phyloP scores from a whole-genome alignment of 2,888 invertebrate species.

The Schizaphis graminum region DNA sequence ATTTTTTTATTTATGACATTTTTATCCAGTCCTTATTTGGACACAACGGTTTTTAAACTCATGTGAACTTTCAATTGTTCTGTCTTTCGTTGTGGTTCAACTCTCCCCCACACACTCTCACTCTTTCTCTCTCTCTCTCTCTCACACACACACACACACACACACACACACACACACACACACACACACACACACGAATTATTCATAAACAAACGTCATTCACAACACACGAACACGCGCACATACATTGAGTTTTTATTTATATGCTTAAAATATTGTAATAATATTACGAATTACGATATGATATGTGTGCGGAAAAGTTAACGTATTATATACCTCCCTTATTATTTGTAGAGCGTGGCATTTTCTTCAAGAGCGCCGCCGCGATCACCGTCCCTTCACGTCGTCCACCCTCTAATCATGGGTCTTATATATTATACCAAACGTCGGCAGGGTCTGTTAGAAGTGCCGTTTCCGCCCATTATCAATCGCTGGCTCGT shows the following conservation, averaged over 20 bases:
- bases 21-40: background rate
- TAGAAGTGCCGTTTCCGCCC: slow-evolving; percentile 65
- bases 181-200: background rate
- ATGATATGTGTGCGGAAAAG: background rate
- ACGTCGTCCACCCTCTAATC: background rate
- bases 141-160: background rate
- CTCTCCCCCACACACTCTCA: background rate
- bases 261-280: background rate
- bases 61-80: background rate
- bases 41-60: background rate
- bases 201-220: background rate
- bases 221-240: background rate
- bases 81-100: background rate
- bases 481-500: slow-evolving; percentile 65
- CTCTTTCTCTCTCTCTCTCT: background rate
- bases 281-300: background rate
- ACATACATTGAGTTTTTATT: background rate
- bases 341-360: background rate
- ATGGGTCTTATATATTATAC: slow-evolving; percentile 8
- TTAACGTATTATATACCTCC: background rate
- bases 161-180: background rate
- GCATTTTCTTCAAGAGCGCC: slow-evolving; percentile 25
- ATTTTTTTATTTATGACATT: background rate
- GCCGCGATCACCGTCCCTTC: background rate
- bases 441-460: slow-evolving; percentile 54